These are phyloP conservation scores for Dendrolimus houi DNA, from an alignment of 2,888 invertebrate species.

Conservation along the genomic window DNA sequence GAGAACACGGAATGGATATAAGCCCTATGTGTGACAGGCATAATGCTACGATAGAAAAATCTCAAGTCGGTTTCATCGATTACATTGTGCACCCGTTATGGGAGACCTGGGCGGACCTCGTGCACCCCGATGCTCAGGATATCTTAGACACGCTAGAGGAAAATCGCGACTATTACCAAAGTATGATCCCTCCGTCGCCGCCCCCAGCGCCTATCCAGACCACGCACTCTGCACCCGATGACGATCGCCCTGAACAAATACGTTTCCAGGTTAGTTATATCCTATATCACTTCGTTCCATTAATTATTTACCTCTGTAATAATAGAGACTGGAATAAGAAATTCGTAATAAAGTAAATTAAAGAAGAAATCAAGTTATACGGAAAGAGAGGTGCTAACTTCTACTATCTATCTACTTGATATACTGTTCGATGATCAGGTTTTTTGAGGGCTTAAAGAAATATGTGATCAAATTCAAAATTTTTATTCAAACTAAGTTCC, in stretches of 20 bases:
- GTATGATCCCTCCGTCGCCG: slow-evolving; percentile 96
- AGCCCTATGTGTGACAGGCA: slow-evolving; percentile 99
- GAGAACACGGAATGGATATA: slow-evolving; percentile 96
- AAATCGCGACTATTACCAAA: slow-evolving; percentile 97
- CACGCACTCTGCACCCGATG: slow-evolving; percentile 75
- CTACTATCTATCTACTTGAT: too few species aligned
- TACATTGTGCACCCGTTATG: slow-evolving; percentile 99
- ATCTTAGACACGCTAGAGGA: slow-evolving; percentile 98
- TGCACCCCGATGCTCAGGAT: slow-evolving; percentile 98
- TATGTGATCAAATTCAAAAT: too few species aligned
- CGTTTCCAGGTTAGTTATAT: slow-evolving; percentile 79
- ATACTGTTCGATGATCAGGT: too few species aligned
- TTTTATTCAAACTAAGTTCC: too few species aligned
- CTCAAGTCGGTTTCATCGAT: slow-evolving; percentile 99
- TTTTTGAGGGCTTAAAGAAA: too few species aligned
- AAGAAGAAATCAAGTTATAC: too few species aligned
- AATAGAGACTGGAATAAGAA: too few species aligned
- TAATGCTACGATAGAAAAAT: slow-evolving; percentile 97
- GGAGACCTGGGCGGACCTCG: slow-evolving; percentile 99
- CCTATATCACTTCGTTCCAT: too few species aligned
- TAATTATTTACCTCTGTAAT: too few species aligned
- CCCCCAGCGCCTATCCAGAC: slow-evolving; percentile 73
- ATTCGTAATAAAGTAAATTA: too few species aligned
- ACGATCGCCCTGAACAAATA: slow-evolving; percentile 82
- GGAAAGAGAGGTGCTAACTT: too few species aligned